Percentiles rank a stretch among this genome's conserved stretches.
Evolutionary conservation across 2,113 vertebrate genomes (phyloP).

Genomic region (Pycnonotus jocosus): DNA sequence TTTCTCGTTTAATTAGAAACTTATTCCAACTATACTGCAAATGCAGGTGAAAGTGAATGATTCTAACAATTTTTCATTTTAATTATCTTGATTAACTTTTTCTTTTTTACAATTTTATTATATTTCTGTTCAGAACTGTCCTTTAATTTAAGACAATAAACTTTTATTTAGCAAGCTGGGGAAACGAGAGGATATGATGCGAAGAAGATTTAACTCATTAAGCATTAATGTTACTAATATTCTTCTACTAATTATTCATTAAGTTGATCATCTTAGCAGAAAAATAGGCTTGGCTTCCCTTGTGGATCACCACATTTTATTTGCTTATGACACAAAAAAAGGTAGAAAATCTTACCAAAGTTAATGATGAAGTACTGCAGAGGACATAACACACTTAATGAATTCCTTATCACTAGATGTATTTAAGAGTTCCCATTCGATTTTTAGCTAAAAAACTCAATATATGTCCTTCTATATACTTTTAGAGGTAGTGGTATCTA

Average conservation of each 20-base stretch:
- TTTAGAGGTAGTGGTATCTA: neutral
- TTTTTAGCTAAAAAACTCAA: neutral
- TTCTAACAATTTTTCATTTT: slow-evolving; percentile 68
- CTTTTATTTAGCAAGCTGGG: slow-evolving; percentile 58
- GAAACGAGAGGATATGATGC: slow-evolving; percentile 13
- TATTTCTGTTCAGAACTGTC: slow-evolving; percentile 56
- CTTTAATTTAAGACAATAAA: slow-evolving; percentile 57
- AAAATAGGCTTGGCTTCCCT: slow-evolving; percentile 5
- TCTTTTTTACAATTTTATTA: slow-evolving; percentile 46
- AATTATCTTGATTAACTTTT: slow-evolving; percentile 65
- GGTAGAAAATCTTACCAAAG: neutral
- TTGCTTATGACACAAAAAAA: neutral
- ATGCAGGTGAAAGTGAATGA: slow-evolving; percentile 43
- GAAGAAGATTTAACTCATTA: slow-evolving; percentile 58
- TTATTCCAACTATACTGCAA: slow-evolving; percentile 17
- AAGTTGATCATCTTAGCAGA: slow-evolving; percentile 31
- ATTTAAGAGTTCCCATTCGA: neutral
- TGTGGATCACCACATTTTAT: slow-evolving; percentile 23
- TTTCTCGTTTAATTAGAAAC: slow-evolving; percentile 45
- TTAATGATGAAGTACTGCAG: neutral
- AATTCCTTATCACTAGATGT: neutral
- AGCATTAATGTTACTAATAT: slow-evolving; percentile 42
- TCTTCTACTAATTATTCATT: slow-evolving; percentile 54
- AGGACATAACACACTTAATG: neutral
- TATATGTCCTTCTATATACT: neutral